Evolutionary conservation across 2,888 invertebrate genomes (phyloP).

Genomic region (Hirtodrosophila cameraria): DNA sequence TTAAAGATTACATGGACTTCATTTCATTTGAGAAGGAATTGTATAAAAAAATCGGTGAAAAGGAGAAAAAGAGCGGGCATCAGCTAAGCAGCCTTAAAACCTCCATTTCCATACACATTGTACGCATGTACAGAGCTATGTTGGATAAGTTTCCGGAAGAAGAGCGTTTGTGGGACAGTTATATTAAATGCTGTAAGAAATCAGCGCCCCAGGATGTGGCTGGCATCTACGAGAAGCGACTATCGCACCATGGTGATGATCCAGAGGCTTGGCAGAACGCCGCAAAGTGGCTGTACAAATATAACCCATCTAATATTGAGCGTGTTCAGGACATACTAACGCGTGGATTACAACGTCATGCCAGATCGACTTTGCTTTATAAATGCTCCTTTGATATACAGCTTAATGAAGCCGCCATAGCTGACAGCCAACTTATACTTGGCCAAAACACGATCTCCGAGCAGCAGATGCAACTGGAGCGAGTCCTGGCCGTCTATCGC

Average conservation of each 20-base stretch:
- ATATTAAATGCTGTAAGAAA: constrained; percentile 91
- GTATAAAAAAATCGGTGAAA: constrained; percentile 68
- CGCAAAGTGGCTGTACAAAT: constrained; percentile 84
- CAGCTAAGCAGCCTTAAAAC: constrained; percentile 87
- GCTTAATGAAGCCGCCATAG: constrained; percentile 69
- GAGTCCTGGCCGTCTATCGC: constrained; percentile 87
- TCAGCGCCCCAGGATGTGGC: constrained; percentile 86
- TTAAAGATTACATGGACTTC: constrained; percentile 78
- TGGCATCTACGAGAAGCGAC: constrained; percentile 86
- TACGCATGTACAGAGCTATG: constrained; percentile 89
- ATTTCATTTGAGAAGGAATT: constrained; percentile 81
- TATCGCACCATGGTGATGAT: constrained; percentile 89
- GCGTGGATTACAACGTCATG: constrained; percentile 91
- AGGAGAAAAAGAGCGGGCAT: constrained; percentile 87
- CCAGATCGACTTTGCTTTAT: constrained; percentile 88
- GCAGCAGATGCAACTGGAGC: constrained; percentile 84
- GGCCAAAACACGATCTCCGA: constrained; percentile 81
- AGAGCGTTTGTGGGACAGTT: constrained; percentile 90
- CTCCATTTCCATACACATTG: constrained; percentile 89
- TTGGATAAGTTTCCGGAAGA: constrained; percentile 89
- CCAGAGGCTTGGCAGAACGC: constrained; percentile 92
- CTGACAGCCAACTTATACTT: constrained; percentile 82
- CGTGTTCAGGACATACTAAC: constrained; percentile 89
- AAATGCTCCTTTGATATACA: constrained; percentile 87
- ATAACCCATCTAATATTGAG: constrained; percentile 86